These are phyloP conservation scores for Nesoenas mayeri DNA, from an alignment of 2,113 vertebrate species.

Conservation along the genomic window DNA sequence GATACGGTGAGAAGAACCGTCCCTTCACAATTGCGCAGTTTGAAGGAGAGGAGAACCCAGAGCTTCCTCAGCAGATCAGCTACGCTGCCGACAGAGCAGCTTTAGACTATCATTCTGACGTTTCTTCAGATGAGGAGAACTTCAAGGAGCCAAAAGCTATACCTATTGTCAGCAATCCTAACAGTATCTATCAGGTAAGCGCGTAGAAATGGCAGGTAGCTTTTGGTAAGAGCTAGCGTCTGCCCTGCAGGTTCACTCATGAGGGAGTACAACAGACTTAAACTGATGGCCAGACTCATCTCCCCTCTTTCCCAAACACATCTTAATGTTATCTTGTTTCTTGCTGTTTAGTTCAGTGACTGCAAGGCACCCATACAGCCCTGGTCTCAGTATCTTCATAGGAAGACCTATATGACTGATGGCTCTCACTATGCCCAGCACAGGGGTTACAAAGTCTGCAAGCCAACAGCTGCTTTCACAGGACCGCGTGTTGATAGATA, in stretches of 20 bases:
- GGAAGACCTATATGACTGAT: constrained; percentile 72
- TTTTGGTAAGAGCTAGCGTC: too few species aligned
- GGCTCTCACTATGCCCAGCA: constrained; percentile 35
- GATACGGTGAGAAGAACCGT: constrained; percentile 88
- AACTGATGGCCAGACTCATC: accelerated
- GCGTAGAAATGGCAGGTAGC: accelerated
- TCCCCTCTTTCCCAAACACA: accelerated
- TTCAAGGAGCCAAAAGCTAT: constrained; percentile 67
- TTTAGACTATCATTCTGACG: constrained; percentile 73
- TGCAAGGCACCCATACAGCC: constrained; percentile 69
- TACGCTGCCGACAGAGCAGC: constrained; percentile 84
- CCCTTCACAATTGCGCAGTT: constrained; percentile 87
- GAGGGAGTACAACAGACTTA: accelerated
- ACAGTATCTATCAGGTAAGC: constrained; percentile 91
- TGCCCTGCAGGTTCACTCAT: neutral
- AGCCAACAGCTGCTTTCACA: constrained; percentile 64
- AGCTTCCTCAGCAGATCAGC: constrained; percentile 83
- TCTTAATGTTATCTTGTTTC: accelerated
- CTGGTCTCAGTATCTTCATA: constrained; percentile 78
- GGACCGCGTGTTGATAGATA: constrained; percentile 86
- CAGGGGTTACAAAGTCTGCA: constrained; percentile 72
- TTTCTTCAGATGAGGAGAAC: constrained; percentile 86
- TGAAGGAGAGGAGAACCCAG: constrained; percentile 59
- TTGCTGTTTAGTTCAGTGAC: constrained; percentile 71
- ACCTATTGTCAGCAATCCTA: constrained; percentile 93